These are phyloP conservation scores for Smittia sp. DNA, from an alignment of 2,888 invertebrate genomes.

Conservation along the genomic window DNA sequence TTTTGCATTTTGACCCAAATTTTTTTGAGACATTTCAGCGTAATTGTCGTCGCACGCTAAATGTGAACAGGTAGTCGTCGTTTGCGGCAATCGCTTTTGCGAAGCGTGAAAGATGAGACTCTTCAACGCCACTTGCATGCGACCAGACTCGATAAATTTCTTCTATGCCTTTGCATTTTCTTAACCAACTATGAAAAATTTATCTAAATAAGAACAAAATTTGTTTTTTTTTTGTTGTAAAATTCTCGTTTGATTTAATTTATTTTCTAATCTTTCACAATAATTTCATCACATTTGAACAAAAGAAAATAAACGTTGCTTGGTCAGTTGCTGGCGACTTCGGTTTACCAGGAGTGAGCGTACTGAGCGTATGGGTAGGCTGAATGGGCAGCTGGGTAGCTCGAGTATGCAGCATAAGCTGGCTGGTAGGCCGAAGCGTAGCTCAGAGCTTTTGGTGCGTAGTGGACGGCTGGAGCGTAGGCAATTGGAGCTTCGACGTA, in stretches of 20 bases:
- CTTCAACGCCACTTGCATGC: neutral
- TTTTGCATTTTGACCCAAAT: slow-evolving; percentile 32
- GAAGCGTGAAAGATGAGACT: neutral
- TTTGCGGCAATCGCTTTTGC: neutral
- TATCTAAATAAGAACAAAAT: neutral
- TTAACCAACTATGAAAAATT: neutral
- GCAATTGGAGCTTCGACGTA: slow-evolving; percentile 21
- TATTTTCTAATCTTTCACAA: slow-evolving; percentile 40
- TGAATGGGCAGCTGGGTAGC: neutral
- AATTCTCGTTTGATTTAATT: slow-evolving; percentile 28
- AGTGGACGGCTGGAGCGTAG: neutral
- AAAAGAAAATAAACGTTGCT: slow-evolving; percentile 25
- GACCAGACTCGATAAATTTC: neutral
- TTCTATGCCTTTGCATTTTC: neutral
- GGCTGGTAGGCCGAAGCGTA: neutral
- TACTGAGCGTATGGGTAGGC: slow-evolving; percentile 18
- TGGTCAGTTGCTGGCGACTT: neutral
- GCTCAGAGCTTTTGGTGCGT: neutral
- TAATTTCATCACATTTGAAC: slow-evolving; percentile 32
- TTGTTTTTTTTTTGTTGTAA: neutral
- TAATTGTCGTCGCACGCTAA: neutral
- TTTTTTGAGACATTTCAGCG: slow-evolving; percentile 15
- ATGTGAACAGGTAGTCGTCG: slow-evolving; percentile 20
- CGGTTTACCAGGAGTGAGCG: slow-evolving; percentile 17
- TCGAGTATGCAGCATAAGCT: neutral